A percentile compares a stretch with the other conserved stretches of the same genome.
phyloP scores from a whole-genome alignment of 2,113 vertebrate species.

The Mirounga angustirostris region DNA sequence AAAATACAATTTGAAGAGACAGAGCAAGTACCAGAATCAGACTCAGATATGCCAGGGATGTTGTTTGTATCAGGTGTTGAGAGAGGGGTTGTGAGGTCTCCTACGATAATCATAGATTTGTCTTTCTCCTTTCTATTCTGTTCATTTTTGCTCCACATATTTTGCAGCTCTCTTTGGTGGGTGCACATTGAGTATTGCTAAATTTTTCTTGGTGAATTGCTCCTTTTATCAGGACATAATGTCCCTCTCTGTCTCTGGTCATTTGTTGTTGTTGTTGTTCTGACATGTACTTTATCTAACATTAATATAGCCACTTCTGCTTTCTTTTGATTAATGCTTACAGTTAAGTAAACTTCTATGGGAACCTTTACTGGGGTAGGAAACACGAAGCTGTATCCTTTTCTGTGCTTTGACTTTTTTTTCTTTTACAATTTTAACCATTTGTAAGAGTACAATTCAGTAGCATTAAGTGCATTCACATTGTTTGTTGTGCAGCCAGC shows the following conservation, averaged over 20 bases:
- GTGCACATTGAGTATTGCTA: background rate
- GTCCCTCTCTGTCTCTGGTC: background rate
- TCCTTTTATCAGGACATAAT: background rate
- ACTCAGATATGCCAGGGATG: background rate
- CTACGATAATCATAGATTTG: background rate
- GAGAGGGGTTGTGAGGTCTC: background rate
- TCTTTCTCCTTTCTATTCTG: background rate
- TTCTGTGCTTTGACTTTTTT: background rate
- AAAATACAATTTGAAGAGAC: background rate
- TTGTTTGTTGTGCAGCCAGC: background rate
- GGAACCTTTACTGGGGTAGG: too few relatives aligned
- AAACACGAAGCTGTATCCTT: background rate
- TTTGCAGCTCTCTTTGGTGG: background rate
- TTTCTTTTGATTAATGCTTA: constrained; percentile 1
- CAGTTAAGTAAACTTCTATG: too few relatives aligned
- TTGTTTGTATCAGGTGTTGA: constrained; percentile 16
- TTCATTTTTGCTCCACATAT: background rate
- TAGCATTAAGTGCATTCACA: background rate
- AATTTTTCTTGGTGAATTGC: background rate
- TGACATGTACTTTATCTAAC: background rate
- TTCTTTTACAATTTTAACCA: background rate
- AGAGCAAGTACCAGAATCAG: background rate
- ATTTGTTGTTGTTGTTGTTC: background rate
- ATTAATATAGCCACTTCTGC: background rate
- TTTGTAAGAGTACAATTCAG: background rate